Conservation (phyloP, 2,797 vertebrate species). For the Diceros bicornis region DNA sequence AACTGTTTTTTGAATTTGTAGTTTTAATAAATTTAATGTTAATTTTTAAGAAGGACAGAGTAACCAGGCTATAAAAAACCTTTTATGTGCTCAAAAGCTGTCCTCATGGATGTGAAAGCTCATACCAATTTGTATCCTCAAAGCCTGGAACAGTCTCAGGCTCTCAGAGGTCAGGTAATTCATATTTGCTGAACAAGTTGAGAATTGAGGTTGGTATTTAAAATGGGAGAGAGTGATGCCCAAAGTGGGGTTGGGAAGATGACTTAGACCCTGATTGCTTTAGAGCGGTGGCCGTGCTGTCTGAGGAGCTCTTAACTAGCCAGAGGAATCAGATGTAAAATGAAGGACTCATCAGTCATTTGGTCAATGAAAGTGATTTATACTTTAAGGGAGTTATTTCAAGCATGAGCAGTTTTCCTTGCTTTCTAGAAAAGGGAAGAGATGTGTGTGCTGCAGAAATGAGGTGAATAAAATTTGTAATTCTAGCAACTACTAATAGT, state of each 20-base stretch:
- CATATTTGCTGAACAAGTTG: not conserved
- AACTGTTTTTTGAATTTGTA: not conserved
- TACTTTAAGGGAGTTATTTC: not conserved
- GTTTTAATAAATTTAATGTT: not conserved
- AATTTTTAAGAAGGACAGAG: not conserved
- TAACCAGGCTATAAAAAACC: not conserved
- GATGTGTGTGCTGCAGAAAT: not conserved
- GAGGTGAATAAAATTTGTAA: not conserved
- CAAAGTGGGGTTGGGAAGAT: not conserved
- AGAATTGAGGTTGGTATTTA: not conserved
- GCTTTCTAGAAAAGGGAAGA: not conserved
- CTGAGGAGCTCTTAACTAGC: not conserved
- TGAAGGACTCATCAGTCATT: not conserved
- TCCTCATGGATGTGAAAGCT: not conserved
- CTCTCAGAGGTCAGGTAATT: not conserved
- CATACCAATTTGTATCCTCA: not conserved
- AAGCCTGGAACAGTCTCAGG: too few relatives aligned
- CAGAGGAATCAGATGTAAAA: not conserved
- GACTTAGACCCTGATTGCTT: not conserved
- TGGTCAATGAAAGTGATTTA: slow-evolving; percentile 12
- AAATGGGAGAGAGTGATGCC: not conserved
- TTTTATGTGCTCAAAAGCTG: not conserved
- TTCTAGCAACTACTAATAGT: not conserved
- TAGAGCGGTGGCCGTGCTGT: not conserved
- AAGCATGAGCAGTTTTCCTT: not conserved